phyloP scores from a whole-genome alignment of 2,113 vertebrate species.

The Amblyopsis rosae region DNA sequence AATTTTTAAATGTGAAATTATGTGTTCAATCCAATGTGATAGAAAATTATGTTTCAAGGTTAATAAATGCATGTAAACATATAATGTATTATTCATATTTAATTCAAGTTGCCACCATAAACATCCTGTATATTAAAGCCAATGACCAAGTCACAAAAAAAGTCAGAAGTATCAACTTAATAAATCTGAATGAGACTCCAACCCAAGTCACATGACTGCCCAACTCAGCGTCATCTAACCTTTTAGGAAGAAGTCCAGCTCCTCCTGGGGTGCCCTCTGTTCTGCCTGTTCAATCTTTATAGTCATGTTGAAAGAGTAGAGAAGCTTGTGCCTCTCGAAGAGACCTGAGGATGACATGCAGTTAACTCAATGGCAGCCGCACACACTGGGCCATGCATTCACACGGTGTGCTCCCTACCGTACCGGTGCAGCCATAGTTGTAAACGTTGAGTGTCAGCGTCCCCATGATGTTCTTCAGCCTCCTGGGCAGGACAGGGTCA shows the following conservation, averaged over 20 bases:
- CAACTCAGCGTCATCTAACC: conserved; percentile 69
- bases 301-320: conserved; percentile 94
- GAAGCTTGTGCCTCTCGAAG: conserved; percentile 94
- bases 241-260: conserved; percentile 96
- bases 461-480: conserved; percentile 88
- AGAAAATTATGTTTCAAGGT: too few species aligned
- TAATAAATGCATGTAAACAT: too few species aligned
- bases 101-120: too few species aligned
- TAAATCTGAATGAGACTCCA: too few species aligned
- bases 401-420: neutral
- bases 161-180: too few species aligned
- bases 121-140: too few species aligned
- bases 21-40: too few species aligned
- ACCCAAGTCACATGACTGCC: neutral
- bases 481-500: conserved; percentile 75
- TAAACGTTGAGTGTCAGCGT: conserved; percentile 88
- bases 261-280: conserved; percentile 84
- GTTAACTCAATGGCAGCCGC: neutral
- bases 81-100: too few species aligned
- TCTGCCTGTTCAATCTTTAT: conserved; percentile 93
- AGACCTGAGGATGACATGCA: conserved; percentile 76
- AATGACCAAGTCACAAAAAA: too few species aligned
- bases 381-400: neutral
- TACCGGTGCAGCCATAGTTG: conserved; percentile 94
- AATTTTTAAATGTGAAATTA: too few species aligned